Evolutionary conservation across 1,140 invertebrate genomes (phyloP).

Genomic region (Cydia pomonella): DNA sequence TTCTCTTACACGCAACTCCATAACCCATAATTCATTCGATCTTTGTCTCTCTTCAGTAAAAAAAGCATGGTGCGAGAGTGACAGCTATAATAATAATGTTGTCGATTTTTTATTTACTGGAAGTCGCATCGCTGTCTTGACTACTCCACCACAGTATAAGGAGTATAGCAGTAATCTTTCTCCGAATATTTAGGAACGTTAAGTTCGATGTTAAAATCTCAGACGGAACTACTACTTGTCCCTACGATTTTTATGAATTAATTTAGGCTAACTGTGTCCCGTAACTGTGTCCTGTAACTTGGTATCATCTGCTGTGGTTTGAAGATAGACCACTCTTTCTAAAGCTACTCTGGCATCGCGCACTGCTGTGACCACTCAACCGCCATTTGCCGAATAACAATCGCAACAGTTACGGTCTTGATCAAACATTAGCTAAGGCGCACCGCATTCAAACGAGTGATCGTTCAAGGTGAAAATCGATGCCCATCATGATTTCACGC

Average conservation of each 20-base stretch:
- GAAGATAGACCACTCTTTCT: background rate
- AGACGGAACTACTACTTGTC: background rate
- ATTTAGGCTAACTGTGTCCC: background rate
- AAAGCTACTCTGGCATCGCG: background rate
- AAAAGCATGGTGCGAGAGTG: background rate
- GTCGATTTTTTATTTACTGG: background rate
- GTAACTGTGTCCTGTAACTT: too few species aligned
- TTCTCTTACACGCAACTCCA: constrained; percentile 9
- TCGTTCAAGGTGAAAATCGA: constrained; percentile 68
- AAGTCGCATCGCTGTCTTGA: background rate
- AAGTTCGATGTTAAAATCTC: background rate
- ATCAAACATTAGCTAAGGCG: constrained; percentile 47
- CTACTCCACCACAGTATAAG: background rate
- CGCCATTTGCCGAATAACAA: constrained; percentile 20
- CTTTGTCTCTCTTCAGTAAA: background rate
- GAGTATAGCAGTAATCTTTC: background rate
- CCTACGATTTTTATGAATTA: background rate
- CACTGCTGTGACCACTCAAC: constrained; percentile 8
- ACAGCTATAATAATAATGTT: background rate
- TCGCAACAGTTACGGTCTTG: constrained; percentile 47
- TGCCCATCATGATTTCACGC: constrained; percentile 62
- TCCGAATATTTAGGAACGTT: background rate
- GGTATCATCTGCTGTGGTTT: background rate
- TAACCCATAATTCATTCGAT: background rate
- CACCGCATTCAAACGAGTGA: constrained; percentile 55